phyloP scores from a whole-genome alignment of 2,113 vertebrate species.

The Nothobranchius kuhntae region DNA sequence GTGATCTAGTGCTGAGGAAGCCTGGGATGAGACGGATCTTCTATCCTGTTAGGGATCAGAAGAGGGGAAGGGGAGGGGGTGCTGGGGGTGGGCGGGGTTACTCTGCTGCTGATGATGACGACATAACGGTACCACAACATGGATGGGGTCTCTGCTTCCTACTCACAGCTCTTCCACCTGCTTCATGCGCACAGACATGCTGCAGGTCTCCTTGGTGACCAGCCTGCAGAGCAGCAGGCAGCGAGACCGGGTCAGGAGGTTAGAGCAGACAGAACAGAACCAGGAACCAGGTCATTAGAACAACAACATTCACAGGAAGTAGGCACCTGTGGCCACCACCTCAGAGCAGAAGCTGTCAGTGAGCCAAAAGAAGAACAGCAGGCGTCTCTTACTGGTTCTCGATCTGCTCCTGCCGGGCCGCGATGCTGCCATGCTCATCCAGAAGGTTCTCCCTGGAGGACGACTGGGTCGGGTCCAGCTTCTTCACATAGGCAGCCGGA shows the following conservation, averaged over 20 bases:
- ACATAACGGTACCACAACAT: constrained; percentile 50
- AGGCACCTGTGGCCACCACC: background rate
- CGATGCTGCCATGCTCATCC: constrained; percentile 97
- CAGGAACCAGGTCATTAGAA: constrained; percentile 25
- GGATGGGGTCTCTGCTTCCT: constrained; percentile 73
- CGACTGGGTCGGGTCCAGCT: constrained; percentile 95
- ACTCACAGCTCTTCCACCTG: constrained; percentile 99
- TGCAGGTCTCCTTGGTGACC: constrained; percentile 97
- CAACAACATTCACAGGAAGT: constrained; percentile 18
- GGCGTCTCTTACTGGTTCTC: constrained; percentile 91
- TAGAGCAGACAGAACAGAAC: constrained; percentile 50
- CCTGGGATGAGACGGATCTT: constrained; percentile 38
- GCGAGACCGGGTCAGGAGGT: constrained; percentile 79
- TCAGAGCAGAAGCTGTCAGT: constrained; percentile 6
- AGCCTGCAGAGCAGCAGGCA: constrained; percentile 81
- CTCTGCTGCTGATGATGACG: constrained; percentile 12
- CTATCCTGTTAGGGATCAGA: constrained; percentile 70
- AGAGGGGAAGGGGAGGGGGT: constrained; percentile 45
- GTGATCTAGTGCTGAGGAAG: no score
- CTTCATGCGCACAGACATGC: constrained; percentile 99
- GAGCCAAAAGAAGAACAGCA: background rate
- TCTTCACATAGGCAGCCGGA: constrained; percentile 97
- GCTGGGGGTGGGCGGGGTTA: constrained; percentile 1
- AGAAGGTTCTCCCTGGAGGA: constrained; percentile 95
- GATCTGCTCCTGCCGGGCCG: constrained; percentile 91